These are phyloP conservation scores for Dipodomys merriami DNA, from an alignment of 2,113 vertebrate genomes.

Conservation along the genomic window DNA sequence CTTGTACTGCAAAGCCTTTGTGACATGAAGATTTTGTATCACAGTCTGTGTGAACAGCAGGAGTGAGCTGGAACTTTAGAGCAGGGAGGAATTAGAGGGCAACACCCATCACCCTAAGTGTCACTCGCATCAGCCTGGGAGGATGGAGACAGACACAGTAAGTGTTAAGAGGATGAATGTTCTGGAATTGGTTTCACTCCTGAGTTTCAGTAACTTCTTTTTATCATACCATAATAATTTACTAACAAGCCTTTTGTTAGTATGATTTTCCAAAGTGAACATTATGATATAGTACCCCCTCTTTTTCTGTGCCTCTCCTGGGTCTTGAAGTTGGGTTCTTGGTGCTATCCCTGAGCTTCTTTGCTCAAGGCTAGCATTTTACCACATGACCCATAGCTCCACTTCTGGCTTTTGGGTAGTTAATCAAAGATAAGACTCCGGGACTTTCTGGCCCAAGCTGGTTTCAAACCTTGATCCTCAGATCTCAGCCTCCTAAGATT, in stretches of 20 bases:
- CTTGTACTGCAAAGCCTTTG: neutral
- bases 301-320: too few relatives aligned
- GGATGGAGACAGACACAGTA: neutral
- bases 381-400: too few relatives aligned
- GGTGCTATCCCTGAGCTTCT: too few relatives aligned
- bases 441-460: too few relatives aligned
- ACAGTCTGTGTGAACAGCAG: neutral
- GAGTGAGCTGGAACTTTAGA: neutral
- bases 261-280: slow-evolving; percentile 27
- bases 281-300: neutral
- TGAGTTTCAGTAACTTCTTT: neutral
- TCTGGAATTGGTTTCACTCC: neutral
- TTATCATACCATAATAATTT: neutral
- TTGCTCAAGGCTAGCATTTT: too few relatives aligned
- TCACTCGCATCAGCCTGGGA: neutral
- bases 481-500: too few relatives aligned
- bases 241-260: neutral
- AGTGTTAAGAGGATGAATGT: neutral
- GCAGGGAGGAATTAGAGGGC: neutral
- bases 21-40: neutral
- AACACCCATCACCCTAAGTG: rapidly evolving
- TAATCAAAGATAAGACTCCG: too few relatives aligned
- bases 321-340: too few relatives aligned
- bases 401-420: too few relatives aligned
- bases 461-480: too few relatives aligned